Base-by-base conservation (phyloP, 2,797 vertebrate genomes). In the Florisuga fusca region DNA sequence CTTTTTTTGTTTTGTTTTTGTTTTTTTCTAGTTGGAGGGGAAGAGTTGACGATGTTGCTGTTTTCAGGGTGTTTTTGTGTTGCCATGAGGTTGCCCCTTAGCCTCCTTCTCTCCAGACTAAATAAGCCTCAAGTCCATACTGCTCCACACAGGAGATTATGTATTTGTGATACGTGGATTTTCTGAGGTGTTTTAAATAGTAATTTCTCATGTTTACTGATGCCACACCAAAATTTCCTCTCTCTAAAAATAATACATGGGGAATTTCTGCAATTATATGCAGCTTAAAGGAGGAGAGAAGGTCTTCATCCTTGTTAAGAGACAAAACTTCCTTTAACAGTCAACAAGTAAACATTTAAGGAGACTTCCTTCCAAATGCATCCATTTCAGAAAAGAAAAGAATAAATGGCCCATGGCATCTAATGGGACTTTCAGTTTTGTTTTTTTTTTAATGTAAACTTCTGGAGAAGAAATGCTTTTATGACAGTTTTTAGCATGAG, bases 91-190 rank as follows among this genome's bases (percentile, higher is more conserved):
- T 59, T 2, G 1, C 9, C 4, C 29, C 33, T 58, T 50, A n/a
- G 21, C 2, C 21, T 68, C 63, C 36, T 29, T 29, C 14, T 20
- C 31, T 69, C 69, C 68, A 25, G 29, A 34, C 6, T 5, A 16
- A 7, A 15, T 6, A 58, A 57, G 4, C n/a, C 36, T 10, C 5
- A 38, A 61, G 36, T 21, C 48, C 57, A 31, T 33, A 54, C 45
- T 5, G 1, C 41, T 71, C 16, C 7, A 67, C n/a, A 6, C 0
- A 36, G 50, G 9, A 57, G 2, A 3, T 0, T 15, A 0, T 3
- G 6, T 34, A 2, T 6, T 15, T 15, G 26, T 12, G 29, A 64
- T 7, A 43, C 7, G 8, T 1, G 4, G 5, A 29, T 50, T 46
- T 91, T 68, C 43, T 46, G 15, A 17, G 7, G 18, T 54, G 14